These are phyloP conservation scores for Lypha dubia DNA, from an alignment of 2,888 invertebrate species.

Conservation along the genomic window DNA sequence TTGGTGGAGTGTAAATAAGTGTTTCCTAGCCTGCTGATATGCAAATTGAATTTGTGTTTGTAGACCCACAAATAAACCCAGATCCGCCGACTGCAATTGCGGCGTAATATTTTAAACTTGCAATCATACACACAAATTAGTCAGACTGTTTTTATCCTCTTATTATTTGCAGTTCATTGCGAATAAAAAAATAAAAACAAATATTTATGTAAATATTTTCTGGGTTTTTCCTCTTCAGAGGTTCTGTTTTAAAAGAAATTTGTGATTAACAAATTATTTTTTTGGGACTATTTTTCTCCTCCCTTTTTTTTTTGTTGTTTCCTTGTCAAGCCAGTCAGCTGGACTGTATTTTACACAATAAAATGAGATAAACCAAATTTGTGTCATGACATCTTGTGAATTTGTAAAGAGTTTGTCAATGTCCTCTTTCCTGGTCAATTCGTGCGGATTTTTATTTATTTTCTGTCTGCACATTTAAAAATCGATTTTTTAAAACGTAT, in stretches of 20 bases:
- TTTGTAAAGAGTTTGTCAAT: no score
- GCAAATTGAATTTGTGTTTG: conserved; percentile 64
- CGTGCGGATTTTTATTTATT: no score
- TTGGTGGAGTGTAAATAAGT: not conserved
- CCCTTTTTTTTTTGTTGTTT: conserved; percentile 14
- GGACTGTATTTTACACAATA: conserved; percentile 16
- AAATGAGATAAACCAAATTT: conserved; percentile 49
- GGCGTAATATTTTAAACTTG: conserved; percentile 51
- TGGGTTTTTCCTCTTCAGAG: not conserved
- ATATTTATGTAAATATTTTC: not conserved
- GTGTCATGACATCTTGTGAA: conserved; percentile 63
- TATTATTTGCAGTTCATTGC: conserved; percentile 36
- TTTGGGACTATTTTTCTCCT: conserved; percentile 16
- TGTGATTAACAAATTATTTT: conserved; percentile 43
- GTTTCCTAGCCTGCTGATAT: conserved; percentile 53
- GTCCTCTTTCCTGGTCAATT: no score
- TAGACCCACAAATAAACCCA: conserved; percentile 50
- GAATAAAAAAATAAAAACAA: conserved; percentile 7
- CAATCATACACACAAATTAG: conserved; percentile 50
- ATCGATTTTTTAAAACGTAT: no score
- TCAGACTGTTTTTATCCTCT: conserved; percentile 15
- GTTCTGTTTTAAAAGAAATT: conserved; percentile 19
- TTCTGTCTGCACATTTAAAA: no score
- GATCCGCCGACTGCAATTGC: conserved; percentile 23
- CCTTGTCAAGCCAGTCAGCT: conserved; percentile 30